Percentiles rank a stretch among this genome's conserved stretches.
Evolutionary conservation across 2,113 vertebrate species (phyloP).

Genomic region (Eolophus roseicapilla): DNA sequence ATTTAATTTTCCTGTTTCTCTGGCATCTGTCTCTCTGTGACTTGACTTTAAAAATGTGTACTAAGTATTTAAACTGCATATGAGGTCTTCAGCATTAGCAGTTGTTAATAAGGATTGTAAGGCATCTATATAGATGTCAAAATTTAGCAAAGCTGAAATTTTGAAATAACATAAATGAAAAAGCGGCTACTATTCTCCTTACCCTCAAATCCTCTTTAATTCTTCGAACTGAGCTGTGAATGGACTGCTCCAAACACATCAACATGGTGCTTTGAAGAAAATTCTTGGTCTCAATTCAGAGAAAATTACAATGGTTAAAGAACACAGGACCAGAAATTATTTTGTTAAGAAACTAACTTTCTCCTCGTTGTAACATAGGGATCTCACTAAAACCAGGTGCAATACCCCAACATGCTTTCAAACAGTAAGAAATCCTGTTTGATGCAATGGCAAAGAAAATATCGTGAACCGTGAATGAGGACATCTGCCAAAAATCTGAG

Average conservation of each 20-base stretch:
- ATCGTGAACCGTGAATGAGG: background rate
- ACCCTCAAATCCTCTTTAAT: background rate
- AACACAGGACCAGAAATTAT: background rate
- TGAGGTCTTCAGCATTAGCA: background rate
- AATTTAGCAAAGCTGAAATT: background rate
- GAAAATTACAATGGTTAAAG: background rate
- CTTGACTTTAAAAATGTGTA: conserved; percentile 26
- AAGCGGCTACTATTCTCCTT: background rate
- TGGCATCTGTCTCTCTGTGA: conserved; percentile 51
- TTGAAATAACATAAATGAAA: background rate
- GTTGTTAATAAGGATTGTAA: background rate
- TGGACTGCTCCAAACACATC: background rate
- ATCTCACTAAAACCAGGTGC: background rate
- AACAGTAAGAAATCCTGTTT: background rate
- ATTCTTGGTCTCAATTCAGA: background rate
- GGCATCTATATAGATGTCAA: background rate
- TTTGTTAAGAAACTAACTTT: background rate
- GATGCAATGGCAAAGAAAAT: background rate
- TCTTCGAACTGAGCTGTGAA: background rate
- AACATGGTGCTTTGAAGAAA: background rate
- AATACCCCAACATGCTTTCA: background rate
- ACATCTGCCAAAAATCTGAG: background rate
- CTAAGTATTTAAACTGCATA: background rate
- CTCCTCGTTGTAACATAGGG: background rate
- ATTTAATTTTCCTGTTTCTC: conserved; percentile 35